Percentiles rank a stretch among this genome's conserved stretches.
Conservation (phyloP, 2,888 invertebrate genomes). For the Oscheius onirici region DNA sequence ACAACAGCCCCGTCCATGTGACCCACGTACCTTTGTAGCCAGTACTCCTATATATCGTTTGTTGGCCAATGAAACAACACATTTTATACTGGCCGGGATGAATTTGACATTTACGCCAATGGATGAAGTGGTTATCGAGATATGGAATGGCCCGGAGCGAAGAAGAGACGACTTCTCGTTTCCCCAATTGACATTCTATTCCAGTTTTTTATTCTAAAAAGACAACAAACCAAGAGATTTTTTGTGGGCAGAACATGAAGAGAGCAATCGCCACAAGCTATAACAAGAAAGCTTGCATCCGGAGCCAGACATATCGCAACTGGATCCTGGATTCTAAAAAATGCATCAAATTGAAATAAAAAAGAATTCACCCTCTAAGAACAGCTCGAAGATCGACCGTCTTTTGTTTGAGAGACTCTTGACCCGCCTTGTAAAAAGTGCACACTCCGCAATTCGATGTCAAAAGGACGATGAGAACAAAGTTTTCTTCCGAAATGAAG, state of each 20-base stretch:
- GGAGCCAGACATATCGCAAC: conserved; percentile 47
- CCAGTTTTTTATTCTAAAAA: neutral
- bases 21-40: conserved; percentile 42
- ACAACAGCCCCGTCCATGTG: neutral
- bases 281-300: conserved; percentile 58
- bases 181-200: conserved; percentile 43
- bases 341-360: neutral
- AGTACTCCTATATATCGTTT: conserved; percentile 41
- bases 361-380: neutral
- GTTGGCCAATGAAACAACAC: conserved; percentile 43
- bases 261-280: conserved; percentile 58
- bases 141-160: conserved; percentile 36
- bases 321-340: conserved; percentile 19
- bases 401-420: conserved; percentile 43
- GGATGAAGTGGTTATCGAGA: conserved; percentile 37
- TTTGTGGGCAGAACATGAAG: conserved; percentile 58
- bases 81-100: conserved; percentile 44
- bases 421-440: conserved; percentile 46
- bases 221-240: conserved; percentile 45
- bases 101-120: conserved; percentile 38
- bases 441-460: conserved; percentile 60
- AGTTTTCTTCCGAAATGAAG: conserved; percentile 59
- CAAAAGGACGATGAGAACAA: conserved; percentile 59
- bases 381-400: conserved; percentile 38
- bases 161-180: conserved; percentile 33